Base-by-base conservation (phyloP, 2,113 vertebrate genomes). In the Anhinga anhinga region DNA sequence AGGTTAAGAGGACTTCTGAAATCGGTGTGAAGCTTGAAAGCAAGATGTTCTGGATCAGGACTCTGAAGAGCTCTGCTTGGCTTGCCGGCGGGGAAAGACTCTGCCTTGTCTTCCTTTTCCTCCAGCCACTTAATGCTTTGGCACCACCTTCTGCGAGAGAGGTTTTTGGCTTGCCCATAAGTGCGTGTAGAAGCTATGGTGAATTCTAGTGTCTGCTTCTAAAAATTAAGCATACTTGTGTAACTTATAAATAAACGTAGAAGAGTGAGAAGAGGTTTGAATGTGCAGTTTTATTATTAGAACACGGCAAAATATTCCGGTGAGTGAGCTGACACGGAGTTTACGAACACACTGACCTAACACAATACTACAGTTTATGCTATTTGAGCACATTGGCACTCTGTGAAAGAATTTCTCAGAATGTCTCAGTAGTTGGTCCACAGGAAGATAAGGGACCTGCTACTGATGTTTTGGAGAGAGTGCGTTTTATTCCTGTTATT, bases 321-420 rank as follows among this genome's bases (percentile, higher is more conserved):
- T 96, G 71, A 97, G 63, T 95, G 94, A 95, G 89, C 90, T 96
- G 94, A 97, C 95, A 81, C 95, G 88, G 94, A 97, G 74, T 90
- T 97, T 86, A 81, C 45, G 74, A 95, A 91, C 77, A 69, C 86
- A 94, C 91, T 82, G 88, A 97, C 67, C 97, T 96, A 97, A 96
- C 91, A 97, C 90, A 97, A 95, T 94, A 91, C n/a, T 91, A 82
- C 94, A 92, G 32, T 93, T 97, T 86, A 82, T 94, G 94, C 95
- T 85, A 42, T 97, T 82, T 96, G 92, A 96, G 94, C 88, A 89
- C 85, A 61, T 79, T 97, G 97, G 90, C 91, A 72, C 93, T 95
- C 93, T 85, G 52, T 97, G 90, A 98, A 98, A 95, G 91, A 96
- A 94, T 97, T 89, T 96, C 70, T 95, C 81, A 58, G 30, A 16